Conservation (phyloP, 2,113 vertebrate species). For the Rhabdomys dilectus region DNA sequence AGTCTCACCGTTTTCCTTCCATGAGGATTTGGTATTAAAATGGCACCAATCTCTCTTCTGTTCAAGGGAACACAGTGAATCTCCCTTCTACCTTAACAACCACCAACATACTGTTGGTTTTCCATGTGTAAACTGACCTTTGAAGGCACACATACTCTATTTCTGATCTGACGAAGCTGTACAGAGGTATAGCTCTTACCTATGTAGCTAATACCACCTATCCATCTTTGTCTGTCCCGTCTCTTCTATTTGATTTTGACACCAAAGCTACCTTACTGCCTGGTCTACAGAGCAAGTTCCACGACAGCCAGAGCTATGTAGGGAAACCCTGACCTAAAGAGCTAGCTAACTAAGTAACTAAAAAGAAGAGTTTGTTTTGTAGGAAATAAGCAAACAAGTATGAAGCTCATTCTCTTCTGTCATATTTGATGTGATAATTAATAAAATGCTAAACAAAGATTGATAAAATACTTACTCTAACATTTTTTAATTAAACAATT, state of each 20-base stretch:
- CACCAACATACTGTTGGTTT: not conserved
- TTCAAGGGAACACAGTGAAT: not conserved
- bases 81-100: slow-evolving; percentile 38
- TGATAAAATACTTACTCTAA: not conserved
- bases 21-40: slow-evolving; percentile 15
- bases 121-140: not conserved
- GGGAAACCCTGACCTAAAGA: not conserved
- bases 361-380: slow-evolving; percentile 28
- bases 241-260: not conserved
- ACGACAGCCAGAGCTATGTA: not conserved
- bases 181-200: not conserved
- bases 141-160: not conserved
- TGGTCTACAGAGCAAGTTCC: not conserved
- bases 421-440: not conserved
- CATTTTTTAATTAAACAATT: not conserved
- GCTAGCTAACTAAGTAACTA: not conserved
- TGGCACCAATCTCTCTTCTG: not conserved
- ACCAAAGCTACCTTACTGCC: not conserved
- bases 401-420: not conserved
- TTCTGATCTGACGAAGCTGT: not conserved
- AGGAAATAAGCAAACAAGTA: slow-evolving; percentile 21
- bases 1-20: not conserved
- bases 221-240: not conserved
- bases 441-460: slow-evolving; percentile 29
- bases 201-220: not conserved